Percentiles rank a stretch among this genome's conserved stretches.
These are phyloP conservation scores for Aradophagus sp. DNA, from an alignment of 1,140 invertebrate species.

Conservation along the genomic window DNA sequence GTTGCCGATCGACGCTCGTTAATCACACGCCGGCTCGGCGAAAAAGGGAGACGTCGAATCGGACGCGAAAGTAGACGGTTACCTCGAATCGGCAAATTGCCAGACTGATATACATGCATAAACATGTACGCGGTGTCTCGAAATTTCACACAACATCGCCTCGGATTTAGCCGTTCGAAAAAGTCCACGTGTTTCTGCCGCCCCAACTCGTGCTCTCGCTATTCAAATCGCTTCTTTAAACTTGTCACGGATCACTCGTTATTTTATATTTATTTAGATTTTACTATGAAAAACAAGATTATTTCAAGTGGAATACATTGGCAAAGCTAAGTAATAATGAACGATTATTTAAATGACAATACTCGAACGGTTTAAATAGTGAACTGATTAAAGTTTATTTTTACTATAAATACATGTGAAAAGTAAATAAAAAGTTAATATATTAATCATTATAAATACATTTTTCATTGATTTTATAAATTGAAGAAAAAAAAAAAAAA, in stretches of 20 bases:
- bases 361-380: too few species aligned
- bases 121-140: slow-evolving; percentile 39
- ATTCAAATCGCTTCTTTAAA: slow-evolving; percentile 11
- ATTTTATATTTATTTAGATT: not conserved
- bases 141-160: slow-evolving; percentile 43
- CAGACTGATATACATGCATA: slow-evolving; percentile 40
- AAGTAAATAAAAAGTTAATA: too few species aligned
- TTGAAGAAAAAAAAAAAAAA: too few species aligned
- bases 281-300: too few species aligned
- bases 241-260: not conserved
- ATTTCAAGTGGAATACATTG: too few species aligned
- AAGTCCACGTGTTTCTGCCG: slow-evolving; percentile 2
- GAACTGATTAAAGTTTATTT: too few species aligned
- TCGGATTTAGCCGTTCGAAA: slow-evolving; percentile 17
- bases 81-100: slow-evolving; percentile 62
- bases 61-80: slow-evolving; percentile 43
- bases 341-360: too few species aligned
- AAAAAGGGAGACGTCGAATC: slow-evolving; percentile 45
- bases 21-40: slow-evolving; percentile 35
- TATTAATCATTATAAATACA: too few species aligned
- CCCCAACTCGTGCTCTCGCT: slow-evolving; percentile 5
- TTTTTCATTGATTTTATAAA: too few species aligned
- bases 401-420: too few species aligned
- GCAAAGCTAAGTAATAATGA: too few species aligned
- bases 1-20: slow-evolving; percentile 35